Evolutionary conservation across 1,140 invertebrate species (phyloP), one percentile per base, ranked within the genome.

Genomic region (Monomorium pharaonis): DNA sequence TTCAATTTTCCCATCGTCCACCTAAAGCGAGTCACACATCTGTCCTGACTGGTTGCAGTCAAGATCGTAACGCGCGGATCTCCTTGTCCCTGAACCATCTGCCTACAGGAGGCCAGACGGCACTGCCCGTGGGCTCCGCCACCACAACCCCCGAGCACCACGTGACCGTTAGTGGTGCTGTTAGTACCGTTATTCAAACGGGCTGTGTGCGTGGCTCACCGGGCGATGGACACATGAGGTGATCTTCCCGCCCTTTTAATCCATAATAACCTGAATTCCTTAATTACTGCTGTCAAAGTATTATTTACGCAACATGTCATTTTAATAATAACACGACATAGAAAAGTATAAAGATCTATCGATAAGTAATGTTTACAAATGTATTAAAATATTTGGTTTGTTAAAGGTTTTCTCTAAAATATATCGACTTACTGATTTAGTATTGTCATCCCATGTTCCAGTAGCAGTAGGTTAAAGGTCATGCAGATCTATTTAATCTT

Each of bases 1-100:
- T 58, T 33, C 14, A 72, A 72, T 72, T 81, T 70, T 24, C 37
- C 49, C 21, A 42, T 70, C 62, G 37, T 75, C 33, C 10, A 76
- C 3, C 56, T 54, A 30, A 86, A 86, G 42, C 60, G 47, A 70
- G 65, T 86, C 51, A 42, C 63, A 85, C 76, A 72, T 77, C 77
- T 90, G 75, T 91, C 58, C 70, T 86, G 78, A 70, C 88, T 91
- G 87, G 80, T 92, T 92, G 60, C 90, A 92, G 91, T 92, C 87
- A 92, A 88, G 83, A 75, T 85, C 90, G 90, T 74, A 86, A 87
- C 54, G 77, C 92, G 75, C 90, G 91, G 81, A 84, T 89, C 69
- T 91, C 91, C 60, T 84, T 92, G 85, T 92, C 91, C 83, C 90
- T 92, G 78, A 91, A 90, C 70, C 90, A 92, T 85, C 90, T 91